Evolutionary conservation across 35 echinoderm and acorn worm species (phyloP).

Genomic region (Amphiura filiformis): DNA sequence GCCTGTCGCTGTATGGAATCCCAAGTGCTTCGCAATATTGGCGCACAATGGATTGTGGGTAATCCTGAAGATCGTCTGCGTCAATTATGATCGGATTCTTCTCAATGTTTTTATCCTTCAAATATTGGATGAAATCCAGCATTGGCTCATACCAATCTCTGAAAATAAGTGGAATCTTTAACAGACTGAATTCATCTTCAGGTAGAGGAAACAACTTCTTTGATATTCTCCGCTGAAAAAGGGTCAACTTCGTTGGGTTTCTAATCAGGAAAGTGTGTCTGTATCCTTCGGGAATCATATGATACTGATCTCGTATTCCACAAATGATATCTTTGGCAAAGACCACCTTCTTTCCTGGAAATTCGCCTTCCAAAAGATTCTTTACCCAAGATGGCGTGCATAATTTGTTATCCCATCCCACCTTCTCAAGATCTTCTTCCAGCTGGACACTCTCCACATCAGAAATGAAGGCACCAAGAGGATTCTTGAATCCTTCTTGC

Average conservation of each 20-base stretch:
- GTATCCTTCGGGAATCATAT: constrained; percentile 14
- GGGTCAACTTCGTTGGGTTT: background rate
- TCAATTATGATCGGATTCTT: constrained; percentile 25
- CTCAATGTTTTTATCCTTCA: background rate
- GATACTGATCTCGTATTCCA: background rate
- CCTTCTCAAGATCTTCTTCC: background rate
- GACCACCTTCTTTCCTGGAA: background rate
- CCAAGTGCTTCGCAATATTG: constrained; percentile 45
- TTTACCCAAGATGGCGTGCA: background rate
- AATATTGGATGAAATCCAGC: constrained; percentile 2
- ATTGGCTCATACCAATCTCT: background rate
- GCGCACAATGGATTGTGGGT: constrained; percentile 31
- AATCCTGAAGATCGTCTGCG: constrained; percentile 36
- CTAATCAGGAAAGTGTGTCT: constrained; percentile 24
- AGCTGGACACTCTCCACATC: no score
- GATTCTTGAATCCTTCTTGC: no score
- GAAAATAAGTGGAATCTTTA: background rate
- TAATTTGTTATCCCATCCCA: background rate
- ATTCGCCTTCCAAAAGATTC: background rate
- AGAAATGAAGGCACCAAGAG: no score
- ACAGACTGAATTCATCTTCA: background rate
- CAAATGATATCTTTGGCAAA: background rate
- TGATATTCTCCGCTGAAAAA: background rate
- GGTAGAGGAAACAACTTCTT: background rate
- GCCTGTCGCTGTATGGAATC: constrained; percentile 32